Evolutionary conservation across 2,888 invertebrate species (phyloP).

Genomic region (Adelognathus sp.): DNA sequence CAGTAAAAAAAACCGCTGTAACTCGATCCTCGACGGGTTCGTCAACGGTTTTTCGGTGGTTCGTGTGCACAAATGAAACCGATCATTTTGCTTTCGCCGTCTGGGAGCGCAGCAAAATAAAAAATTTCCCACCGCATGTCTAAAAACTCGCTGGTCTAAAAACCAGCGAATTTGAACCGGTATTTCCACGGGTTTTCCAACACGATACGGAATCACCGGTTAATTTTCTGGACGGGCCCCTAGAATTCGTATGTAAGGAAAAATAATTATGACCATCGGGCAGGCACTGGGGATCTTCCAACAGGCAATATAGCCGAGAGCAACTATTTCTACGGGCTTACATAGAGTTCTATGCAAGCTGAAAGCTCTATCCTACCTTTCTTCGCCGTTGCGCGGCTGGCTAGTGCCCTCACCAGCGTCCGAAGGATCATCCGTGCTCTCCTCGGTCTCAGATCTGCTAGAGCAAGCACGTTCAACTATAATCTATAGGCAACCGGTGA

Average conservation of each 20-base stretch:
- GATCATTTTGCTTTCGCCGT: no score
- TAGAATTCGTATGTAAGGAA: neutral
- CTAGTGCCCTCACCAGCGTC: constrained; percentile 72
- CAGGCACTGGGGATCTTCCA: neutral
- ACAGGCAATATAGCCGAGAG: neutral
- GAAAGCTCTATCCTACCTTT: constrained; percentile 68
- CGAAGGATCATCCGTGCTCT: constrained; percentile 65
- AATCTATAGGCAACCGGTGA: constrained; percentile 49
- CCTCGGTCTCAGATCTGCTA: constrained; percentile 72
- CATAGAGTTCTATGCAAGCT: constrained; percentile 34
- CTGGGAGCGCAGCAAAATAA: no score
- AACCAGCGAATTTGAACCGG: no score
- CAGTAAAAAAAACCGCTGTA: no score
- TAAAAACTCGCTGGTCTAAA: no score
- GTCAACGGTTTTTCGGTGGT: no score
- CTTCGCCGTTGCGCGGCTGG: constrained; percentile 50
- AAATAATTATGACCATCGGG: neutral
- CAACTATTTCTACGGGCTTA: constrained; percentile 12
- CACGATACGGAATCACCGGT: neutral
- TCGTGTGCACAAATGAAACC: no score
- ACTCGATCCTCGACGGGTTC: no score
- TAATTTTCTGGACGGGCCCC: neutral
- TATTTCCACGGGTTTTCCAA: no score
- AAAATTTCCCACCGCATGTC: no score
- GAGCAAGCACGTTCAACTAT: constrained; percentile 76